Evolutionary conservation across 2,113 vertebrate species (phyloP), one percentile per base, ranked within the genome.

Genomic region (Perca flavescens): DNA sequence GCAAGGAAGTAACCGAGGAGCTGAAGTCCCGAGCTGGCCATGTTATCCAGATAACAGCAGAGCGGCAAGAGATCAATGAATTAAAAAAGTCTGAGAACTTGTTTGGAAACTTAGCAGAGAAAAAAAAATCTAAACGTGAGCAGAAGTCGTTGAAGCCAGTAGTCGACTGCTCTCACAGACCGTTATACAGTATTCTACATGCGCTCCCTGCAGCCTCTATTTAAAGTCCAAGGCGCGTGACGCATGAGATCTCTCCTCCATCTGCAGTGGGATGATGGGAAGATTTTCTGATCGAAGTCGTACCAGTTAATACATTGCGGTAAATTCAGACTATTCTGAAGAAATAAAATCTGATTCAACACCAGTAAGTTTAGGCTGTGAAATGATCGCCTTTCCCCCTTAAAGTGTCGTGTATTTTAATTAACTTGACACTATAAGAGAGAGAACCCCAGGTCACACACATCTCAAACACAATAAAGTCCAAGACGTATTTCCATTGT

Each of bases 21-120:
- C 88, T 99, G 98, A 70, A 97, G 77, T 12, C 95, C 96, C 4
- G 96, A 94, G 76, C 95, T 96, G 88, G 97, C 96, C 97, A 97
- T 98, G n/a, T 46, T 80, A 4, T 81, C 74, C 83, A 68, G 53
- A 63, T 13, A 22, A 57, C 22, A 52, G 19, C 34, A 15, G 62
- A 52, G 14, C 0, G 6, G 17, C 21, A 61, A 11, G n/a, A 47
- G n/a, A 15, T 11, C 4, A 63, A 16, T 1, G 2, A 58, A 14
- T 21, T 1, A 8, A 25, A 63, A 0, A 53, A 11, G 25, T 70
- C 60, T 15, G n/a, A 31, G 6, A 57, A 46, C 15, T 58, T 47
- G 8, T 0, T 10, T 31, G 0, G 13, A 50, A 34, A 54, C 0
- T 19, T 3, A 3, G n/a, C 10, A 7, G 63, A 65, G 63, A 22